Percentiles rank a stretch among this genome's conserved stretches.
These are phyloP conservation scores for Sebastes itinus DNA, from an alignment of 2,797 vertebrate genomes.

Conservation along the genomic window DNA sequence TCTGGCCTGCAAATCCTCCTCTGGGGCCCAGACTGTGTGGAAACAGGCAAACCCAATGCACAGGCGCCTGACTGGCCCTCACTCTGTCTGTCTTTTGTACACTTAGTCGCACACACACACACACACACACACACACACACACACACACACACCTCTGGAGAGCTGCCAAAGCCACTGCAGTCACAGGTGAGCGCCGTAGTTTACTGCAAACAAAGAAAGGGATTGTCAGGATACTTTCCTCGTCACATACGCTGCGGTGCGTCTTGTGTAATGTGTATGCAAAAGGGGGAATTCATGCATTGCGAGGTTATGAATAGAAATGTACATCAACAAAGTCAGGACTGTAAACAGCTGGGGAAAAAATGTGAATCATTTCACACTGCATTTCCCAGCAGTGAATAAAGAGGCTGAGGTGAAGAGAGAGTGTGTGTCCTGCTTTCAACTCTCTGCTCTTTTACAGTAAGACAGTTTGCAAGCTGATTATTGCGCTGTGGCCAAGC, in stretches of 20 bases:
- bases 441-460: conserved; percentile 43
- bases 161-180: conserved; percentile 65
- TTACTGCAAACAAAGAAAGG: conserved; percentile 78
- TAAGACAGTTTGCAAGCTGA: conserved; percentile 46
- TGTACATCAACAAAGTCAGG: conserved; percentile 21
- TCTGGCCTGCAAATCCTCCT: conserved; percentile 82
- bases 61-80: conserved; percentile 71
- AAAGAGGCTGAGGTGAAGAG: conserved; percentile 26
- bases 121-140: conserved; percentile 11
- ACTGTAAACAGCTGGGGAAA: conserved; percentile 19
- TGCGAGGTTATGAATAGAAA: conserved; percentile 43
- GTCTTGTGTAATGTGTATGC: conserved; percentile 11
- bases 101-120: conserved; percentile 23
- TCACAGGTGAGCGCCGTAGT: conserved; percentile 79
- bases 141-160: conserved; percentile 47
- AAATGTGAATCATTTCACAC: conserved; percentile 43
- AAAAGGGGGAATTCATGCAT: background rate
- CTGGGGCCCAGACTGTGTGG: conserved; percentile 77
- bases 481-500: conserved; percentile 59
- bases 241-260: conserved; percentile 27
- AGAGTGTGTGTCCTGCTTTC: conserved; percentile 46
- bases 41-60: conserved; percentile 73
- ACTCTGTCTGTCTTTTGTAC: conserved; percentile 47
- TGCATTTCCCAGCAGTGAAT: conserved; percentile 27
- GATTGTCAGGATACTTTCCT: conserved; percentile 71